Conservation (phyloP, 2,113 vertebrate genomes). For the Sapayoa aenigma region DNA sequence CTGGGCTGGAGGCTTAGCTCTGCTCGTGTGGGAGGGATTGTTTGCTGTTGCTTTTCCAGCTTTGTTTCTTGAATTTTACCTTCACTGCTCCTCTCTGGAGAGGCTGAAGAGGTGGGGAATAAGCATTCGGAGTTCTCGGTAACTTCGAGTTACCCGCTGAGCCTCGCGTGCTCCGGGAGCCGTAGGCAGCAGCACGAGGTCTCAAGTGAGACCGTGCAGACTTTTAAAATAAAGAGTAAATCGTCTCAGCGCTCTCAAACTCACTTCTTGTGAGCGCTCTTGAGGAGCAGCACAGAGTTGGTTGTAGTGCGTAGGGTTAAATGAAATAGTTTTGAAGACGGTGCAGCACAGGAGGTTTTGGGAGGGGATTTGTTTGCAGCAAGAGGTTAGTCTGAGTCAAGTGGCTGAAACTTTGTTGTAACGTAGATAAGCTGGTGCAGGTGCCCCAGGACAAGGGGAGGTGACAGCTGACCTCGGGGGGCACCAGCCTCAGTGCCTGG, state of each 20-base stretch:
- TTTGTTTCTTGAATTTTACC: neutral
- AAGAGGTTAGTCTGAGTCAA: neutral
- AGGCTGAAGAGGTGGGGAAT: neutral
- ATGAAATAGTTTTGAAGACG: neutral
- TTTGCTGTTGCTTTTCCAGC: conserved; percentile 30
- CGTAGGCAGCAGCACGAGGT: neutral
- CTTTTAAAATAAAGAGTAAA: neutral
- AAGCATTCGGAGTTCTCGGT: neutral
- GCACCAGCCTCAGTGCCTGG: neutral
- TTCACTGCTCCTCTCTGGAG: neutral
- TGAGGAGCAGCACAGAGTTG: neutral
- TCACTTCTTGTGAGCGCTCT: rapidly evolving
- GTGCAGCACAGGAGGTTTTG: neutral
- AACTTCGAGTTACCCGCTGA: neutral
- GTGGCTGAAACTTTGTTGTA: neutral
- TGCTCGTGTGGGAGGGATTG: neutral
- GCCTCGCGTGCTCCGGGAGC: neutral
- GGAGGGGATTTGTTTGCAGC: neutral
- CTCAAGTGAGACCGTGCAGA: neutral
- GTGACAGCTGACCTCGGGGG: neutral
- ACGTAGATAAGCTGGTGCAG: neutral
- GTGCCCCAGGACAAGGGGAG: neutral
- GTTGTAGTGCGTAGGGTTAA: neutral
- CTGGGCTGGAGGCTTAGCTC: conserved; percentile 8
- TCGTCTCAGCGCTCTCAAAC: rapidly evolving